Evolutionary conservation across 2,888 invertebrate genomes (phyloP), one percentile per base, ranked within the genome.

Genomic region (Callinectes sapidus): DNA sequence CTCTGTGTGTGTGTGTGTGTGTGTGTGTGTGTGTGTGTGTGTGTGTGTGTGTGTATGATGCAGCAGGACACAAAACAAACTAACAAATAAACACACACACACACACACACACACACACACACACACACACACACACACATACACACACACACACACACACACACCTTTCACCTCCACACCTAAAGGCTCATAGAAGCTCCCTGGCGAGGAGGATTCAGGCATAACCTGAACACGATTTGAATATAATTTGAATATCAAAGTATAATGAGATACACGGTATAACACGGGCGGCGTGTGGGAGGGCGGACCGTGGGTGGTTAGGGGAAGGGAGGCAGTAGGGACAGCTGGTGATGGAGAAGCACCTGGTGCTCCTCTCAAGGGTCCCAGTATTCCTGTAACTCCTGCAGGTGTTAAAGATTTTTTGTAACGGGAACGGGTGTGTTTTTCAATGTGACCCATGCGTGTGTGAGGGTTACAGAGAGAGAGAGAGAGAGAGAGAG

Each of bases 231-330:
- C 85, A 86, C 85, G 86, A 90, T 90, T 90, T 90, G 86, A 90
- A 90, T 90, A 81, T 61, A 90, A 90, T 90, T 90, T 90, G 90
- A 90, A 90, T 90, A 90, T 90, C 90, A 90, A 86, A 61, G 35
- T 86, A 90, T 90, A 90, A 90, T 90, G 90, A 90, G 86, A 90
- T 90, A 90, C 90, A 61, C 86, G 86, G 55, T 90, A 90, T 55
- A 90, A 90, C 90, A 90, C 35, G 90, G 61, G 39, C 85, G 85
- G 39, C 23, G 90, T 55, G 61, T 90, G 85, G 90, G 90, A 61
- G 90, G 66, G 35, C 86, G 61, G 23, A 18, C 48, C 61, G 86
- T 39, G 55, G 86, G 35, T 42, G 39, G 90, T 48, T 8, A 39
- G 61, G 18, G 61, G 39, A 16, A 16, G 16, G 39, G 32, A 14